Conservation (phyloP, 2,113 vertebrate genomes). For the Mormyrus lacerda region DNA sequence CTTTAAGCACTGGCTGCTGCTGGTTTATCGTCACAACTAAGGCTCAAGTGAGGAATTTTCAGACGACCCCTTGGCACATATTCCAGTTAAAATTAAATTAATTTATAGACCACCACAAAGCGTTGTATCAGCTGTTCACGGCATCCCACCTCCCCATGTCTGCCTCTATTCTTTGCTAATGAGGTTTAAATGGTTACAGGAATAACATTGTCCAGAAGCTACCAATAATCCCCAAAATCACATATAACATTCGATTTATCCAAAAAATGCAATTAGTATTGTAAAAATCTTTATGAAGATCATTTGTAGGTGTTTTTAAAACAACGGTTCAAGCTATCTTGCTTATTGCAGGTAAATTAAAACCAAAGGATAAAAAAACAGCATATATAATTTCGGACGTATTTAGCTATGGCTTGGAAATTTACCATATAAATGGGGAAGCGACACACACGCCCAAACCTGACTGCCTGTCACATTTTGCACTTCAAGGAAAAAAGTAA, state of each 20-base stretch:
- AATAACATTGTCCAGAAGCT: neutral
- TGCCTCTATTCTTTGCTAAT: neutral
- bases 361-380: neutral
- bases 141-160: neutral
- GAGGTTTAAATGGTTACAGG: neutral
- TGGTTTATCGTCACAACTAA: neutral
- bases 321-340: neutral
- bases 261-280: neutral
- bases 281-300: neutral
- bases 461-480: neutral
- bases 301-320: neutral
- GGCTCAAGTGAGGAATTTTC: neutral
- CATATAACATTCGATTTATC: neutral
- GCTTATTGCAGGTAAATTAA: neutral
- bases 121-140: neutral
- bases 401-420: neutral
- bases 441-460: neutral
- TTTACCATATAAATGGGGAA: neutral
- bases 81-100: neutral
- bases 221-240: neutral
- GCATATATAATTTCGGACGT: neutral
- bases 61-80: neutral
- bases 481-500: neutral
- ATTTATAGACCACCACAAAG: constrained; percentile 3
- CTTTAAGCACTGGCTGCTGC: neutral